Evolutionary conservation across 2,888 invertebrate genomes (phyloP).

Genomic region (Orthosia cruda): DNA sequence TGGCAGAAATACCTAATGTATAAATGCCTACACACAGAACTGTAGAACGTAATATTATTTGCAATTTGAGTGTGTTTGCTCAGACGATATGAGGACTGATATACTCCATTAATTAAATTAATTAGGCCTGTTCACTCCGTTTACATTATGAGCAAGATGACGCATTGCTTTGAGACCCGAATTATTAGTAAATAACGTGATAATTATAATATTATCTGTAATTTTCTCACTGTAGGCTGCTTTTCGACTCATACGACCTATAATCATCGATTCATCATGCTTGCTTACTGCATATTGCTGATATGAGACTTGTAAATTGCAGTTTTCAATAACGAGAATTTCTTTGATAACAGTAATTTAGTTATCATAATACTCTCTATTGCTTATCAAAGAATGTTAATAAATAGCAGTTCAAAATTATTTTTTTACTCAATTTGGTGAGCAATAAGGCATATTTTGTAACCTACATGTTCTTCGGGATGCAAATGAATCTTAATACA

Average conservation of each 20-base stretch:
- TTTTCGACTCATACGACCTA: not conserved
- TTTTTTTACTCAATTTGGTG: too few species aligned
- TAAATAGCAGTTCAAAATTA: too few species aligned
- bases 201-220: not conserved
- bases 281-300: not conserved
- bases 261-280: too few species aligned
- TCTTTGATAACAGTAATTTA: too few species aligned
- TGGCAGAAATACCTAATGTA: not conserved
- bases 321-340: not conserved
- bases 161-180: constrained; percentile 29
- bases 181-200: constrained; percentile 30
- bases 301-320: not conserved
- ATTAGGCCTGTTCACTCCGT: constrained; percentile 49
- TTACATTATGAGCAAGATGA: constrained; percentile 43
- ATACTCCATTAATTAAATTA: constrained; percentile 54
- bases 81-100: constrained; percentile 38
- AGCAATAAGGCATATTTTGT: too few species aligned
- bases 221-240: not conserved
- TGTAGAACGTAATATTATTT: constrained; percentile 11
- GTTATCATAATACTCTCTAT: not conserved
- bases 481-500: not conserved
- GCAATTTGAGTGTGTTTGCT: constrained; percentile 29
- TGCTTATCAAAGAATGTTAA: not conserved
- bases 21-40: not conserved
- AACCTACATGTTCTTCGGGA: too few species aligned